A percentile compares a stretch with the other conserved stretches of the same genome.
Evolutionary conservation across 2,888 invertebrate genomes (phyloP).

Genomic region (Leptinotarsa tumamoca): DNA sequence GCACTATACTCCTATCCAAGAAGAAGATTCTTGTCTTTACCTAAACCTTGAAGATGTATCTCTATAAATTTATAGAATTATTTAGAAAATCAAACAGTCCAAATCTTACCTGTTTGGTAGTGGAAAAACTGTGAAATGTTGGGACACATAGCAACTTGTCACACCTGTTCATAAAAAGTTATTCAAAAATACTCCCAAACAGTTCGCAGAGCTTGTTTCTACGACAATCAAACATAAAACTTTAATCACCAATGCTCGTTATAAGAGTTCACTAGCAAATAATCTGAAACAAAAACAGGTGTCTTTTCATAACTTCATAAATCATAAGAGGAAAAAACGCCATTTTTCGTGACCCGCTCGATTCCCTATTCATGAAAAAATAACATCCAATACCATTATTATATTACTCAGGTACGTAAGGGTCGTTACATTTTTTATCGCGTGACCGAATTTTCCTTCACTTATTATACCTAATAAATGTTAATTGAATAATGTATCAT

Average conservation of each 20-base stretch:
- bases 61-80: too few relatives aligned
- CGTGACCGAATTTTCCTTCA: slow-evolving; percentile 29
- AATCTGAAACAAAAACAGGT: slow-evolving; percentile 7
- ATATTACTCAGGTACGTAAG: not conserved
- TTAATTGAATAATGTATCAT: slow-evolving; percentile 31
- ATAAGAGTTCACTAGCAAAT: not conserved
- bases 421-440: slow-evolving; percentile 12
- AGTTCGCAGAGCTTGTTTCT: too few relatives aligned
- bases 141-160: too few relatives aligned
- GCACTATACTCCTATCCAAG: too few relatives aligned
- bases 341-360: slow-evolving; percentile 41
- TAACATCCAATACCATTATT: slow-evolving; percentile 1
- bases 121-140: too few relatives aligned
- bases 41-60: too few relatives aligned
- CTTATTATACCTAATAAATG: slow-evolving; percentile 27
- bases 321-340: slow-evolving; percentile 15
- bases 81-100: too few relatives aligned
- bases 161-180: too few relatives aligned
- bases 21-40: too few relatives aligned
- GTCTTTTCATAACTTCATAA: slow-evolving; percentile 5
- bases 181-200: too few relatives aligned
- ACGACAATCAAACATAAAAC: too few relatives aligned
- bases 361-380: slow-evolving; percentile 44
- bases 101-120: too few relatives aligned
- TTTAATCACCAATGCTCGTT: not conserved